Evolutionary conservation across 2,888 invertebrate species (phyloP).

Genomic region (Teleiodes luculella): DNA sequence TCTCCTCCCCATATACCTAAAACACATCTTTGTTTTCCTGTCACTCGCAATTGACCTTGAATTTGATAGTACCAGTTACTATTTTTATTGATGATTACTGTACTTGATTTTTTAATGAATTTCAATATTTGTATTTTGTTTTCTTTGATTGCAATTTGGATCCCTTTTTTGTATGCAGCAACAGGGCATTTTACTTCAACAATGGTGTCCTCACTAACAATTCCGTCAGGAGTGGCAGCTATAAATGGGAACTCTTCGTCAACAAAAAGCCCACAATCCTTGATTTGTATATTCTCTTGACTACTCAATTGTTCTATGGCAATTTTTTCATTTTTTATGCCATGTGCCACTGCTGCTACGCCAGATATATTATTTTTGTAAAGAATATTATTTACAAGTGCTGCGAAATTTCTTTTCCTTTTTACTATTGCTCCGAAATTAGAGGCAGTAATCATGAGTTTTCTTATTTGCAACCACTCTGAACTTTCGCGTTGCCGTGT

Average conservation of each 20-base stretch:
- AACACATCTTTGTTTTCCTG: slow-evolving; percentile 18
- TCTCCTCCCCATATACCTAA: slow-evolving; percentile 24
- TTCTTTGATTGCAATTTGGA: slow-evolving; percentile 15
- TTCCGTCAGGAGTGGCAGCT: slow-evolving; percentile 20
- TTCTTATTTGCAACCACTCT: slow-evolving; percentile 27
- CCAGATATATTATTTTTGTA: slow-evolving; percentile 23
- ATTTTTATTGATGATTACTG: slow-evolving; percentile 15
- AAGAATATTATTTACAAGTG: slow-evolving; percentile 25
- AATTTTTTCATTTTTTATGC: slow-evolving; percentile 15
- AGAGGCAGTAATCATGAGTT: slow-evolving; percentile 24
- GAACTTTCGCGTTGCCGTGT: slow-evolving; percentile 26
- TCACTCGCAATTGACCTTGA: slow-evolving; percentile 24
- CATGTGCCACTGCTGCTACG: slow-evolving; percentile 18
- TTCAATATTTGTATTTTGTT: slow-evolving; percentile 16
- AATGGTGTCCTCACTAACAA: slow-evolving; percentile 15
- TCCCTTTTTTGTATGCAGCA: slow-evolving; percentile 14
- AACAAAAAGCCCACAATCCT: slow-evolving; percentile 21
- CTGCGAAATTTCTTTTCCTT: slow-evolving; percentile 12
- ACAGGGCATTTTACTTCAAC: slow-evolving; percentile 23
- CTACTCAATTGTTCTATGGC: slow-evolving; percentile 14
- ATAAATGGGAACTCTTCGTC: slow-evolving; percentile 17
- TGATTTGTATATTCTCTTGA: slow-evolving; percentile 17
- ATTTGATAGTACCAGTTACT: slow-evolving; percentile 21
- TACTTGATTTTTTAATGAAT: slow-evolving; percentile 7
- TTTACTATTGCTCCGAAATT: slow-evolving; percentile 24